Percentiles rank a stretch among this genome's conserved stretches.
Evolutionary conservation across 2,888 invertebrate species (phyloP).

Genomic region (Onchidella celtica): DNA sequence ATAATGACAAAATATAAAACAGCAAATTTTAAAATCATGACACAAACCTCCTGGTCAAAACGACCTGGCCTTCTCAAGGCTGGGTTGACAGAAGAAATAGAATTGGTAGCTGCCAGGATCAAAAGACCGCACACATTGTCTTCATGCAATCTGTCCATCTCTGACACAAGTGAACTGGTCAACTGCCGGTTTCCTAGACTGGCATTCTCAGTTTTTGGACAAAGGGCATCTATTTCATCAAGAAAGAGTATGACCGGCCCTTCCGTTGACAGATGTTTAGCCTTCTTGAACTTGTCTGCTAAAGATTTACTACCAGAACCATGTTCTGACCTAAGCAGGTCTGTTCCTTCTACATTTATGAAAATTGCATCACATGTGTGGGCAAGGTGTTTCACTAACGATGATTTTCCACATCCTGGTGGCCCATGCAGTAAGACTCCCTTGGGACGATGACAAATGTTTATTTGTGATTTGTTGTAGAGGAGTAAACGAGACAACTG

Average conservation of each 20-base stretch:
- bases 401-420: constrained; percentile 76
- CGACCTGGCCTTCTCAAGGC: constrained; percentile 82
- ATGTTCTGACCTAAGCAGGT: constrained; percentile 81
- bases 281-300: constrained; percentile 81
- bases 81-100: constrained; percentile 81
- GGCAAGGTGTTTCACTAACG: constrained; percentile 87
- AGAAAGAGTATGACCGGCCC: constrained; percentile 80
- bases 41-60: constrained; percentile 82
- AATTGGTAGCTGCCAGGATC: constrained; percentile 83
- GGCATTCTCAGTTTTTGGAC: constrained; percentile 60
- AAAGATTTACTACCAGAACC: constrained; percentile 83
- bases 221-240: constrained; percentile 79
- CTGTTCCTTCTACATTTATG: constrained; percentile 80
- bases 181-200: constrained; percentile 79
- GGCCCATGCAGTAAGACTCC: constrained; percentile 74
- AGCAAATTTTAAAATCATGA: no score
- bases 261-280: constrained; percentile 77
- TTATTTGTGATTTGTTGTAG: constrained; percentile 54
- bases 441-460: constrained; percentile 55
- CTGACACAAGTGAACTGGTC: constrained; percentile 80
- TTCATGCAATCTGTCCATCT: constrained; percentile 81
- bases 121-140: constrained; percentile 77
- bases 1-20: no score
- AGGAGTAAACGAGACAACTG: constrained; percentile 64
- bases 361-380: constrained; percentile 81